A percentile compares a stretch with the other conserved stretches of the same genome.
These are phyloP conservation scores for Catharus bicknelli DNA, from an alignment of 2,113 vertebrate species.

Conservation along the genomic window DNA sequence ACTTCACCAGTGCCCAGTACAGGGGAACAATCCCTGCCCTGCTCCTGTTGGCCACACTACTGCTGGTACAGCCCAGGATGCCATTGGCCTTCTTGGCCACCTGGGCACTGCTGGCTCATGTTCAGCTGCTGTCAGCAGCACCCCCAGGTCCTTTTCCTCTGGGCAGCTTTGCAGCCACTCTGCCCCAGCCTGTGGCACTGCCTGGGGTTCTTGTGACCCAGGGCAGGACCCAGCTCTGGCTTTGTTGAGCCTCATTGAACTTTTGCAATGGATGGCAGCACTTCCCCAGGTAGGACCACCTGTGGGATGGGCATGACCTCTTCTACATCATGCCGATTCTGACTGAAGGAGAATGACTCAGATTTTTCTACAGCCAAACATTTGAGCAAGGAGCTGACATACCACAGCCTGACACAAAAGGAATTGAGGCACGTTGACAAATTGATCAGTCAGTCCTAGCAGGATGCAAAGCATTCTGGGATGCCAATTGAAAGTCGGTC, in stretches of 20 bases:
- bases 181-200: neutral
- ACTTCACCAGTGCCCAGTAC: accelerated
- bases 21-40: neutral
- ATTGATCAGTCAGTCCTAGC: neutral
- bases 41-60: neutral
- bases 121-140: neutral
- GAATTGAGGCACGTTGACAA: neutral
- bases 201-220: neutral
- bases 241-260: neutral
- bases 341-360: neutral
- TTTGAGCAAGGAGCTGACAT: neutral
- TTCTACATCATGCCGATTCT: neutral
- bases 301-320: neutral
- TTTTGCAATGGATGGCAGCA: neutral
- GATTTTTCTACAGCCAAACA: neutral
- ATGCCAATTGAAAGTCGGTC: neutral
- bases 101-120: neutral
- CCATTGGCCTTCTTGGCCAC: neutral
- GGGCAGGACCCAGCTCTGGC: neutral
- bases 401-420: neutral
- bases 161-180: neutral
- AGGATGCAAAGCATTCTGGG: neutral
- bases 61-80: neutral
- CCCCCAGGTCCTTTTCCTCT: neutral
- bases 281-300: neutral